Percentiles rank a stretch among this genome's conserved stretches.
Conservation (phyloP, 2,113 vertebrate genomes). For the Oreotragus oreotragus region DNA sequence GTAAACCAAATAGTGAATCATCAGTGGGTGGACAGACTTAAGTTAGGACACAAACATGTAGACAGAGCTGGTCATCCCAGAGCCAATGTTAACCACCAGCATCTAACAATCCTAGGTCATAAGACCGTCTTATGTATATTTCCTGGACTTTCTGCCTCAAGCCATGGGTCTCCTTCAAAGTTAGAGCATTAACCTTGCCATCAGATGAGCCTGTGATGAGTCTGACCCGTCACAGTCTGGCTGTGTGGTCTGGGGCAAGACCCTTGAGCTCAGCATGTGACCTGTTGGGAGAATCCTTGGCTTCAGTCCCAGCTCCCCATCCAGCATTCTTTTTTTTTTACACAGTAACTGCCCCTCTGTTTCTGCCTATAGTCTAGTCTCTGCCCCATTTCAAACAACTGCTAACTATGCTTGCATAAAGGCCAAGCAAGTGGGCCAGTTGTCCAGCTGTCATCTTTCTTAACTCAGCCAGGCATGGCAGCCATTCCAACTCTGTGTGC, state of each 20-base stretch:
- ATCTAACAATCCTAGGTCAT: neutral
- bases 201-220: neutral
- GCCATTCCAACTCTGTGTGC: neutral
- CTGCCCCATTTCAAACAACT: neutral
- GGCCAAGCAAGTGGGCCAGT: neutral
- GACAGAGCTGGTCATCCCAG: neutral
- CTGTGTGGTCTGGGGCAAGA: neutral
- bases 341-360: neutral
- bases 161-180: neutral
- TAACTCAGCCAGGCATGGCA: neutral
- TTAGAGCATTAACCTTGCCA: neutral
- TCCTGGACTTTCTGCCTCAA: neutral
- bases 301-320: neutral
- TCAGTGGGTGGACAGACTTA: neutral
- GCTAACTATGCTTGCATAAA: neutral
- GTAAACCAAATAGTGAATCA: neutral
- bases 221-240: neutral
- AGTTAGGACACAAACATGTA: neutral
- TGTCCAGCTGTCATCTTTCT: neutral
- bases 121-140: neutral
- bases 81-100: neutral
- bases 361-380: neutral
- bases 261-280: neutral
- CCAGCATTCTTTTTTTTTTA: neutral
- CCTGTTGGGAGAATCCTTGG: neutral